phyloP scores from a whole-genome alignment of 2,113 vertebrate genomes.

The Psittacula cyanocephala region DNA sequence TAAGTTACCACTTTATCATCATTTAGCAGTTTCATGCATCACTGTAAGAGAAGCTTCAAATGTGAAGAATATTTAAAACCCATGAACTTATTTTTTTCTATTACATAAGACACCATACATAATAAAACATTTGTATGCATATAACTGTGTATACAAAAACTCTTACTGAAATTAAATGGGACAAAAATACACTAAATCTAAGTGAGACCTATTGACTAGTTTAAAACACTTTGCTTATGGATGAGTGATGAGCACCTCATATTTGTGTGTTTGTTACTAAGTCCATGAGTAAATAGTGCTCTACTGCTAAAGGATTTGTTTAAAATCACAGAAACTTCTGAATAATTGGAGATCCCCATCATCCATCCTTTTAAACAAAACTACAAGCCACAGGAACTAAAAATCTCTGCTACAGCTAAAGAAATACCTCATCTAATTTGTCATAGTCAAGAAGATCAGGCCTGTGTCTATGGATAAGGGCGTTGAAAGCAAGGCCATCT shows the following conservation, averaged over 20 bases:
- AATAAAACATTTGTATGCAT: not conserved
- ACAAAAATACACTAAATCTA: not conserved
- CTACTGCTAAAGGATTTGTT: not conserved
- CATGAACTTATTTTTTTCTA: not conserved
- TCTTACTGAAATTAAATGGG: not conserved
- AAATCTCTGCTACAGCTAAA: not conserved
- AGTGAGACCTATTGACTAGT: not conserved
- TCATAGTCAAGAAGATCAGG: slow-evolving; percentile 67
- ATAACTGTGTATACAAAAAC: not conserved
- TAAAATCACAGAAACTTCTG: not conserved
- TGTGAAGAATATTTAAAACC: not conserved
- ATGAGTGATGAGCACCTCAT: slow-evolving; percentile 30
- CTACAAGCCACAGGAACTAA: slow-evolving; percentile 43
- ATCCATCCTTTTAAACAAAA: slow-evolving; percentile 72
- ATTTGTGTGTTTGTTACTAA: not conserved
- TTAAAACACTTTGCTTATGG: not conserved
- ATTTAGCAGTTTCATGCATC: not conserved
- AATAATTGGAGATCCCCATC: not conserved
- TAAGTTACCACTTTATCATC: not conserved
- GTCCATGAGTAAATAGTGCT: not conserved
- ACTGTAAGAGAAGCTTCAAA: not conserved
- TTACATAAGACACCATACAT: not conserved
- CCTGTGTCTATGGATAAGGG: slow-evolving; percentile 68
- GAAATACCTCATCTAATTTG: slow-evolving; percentile 64
- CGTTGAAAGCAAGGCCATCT: slow-evolving; percentile 62